phyloP scores from a whole-genome alignment of 2,797 vertebrate species.

The Rhabdophis nuchalis region DNA sequence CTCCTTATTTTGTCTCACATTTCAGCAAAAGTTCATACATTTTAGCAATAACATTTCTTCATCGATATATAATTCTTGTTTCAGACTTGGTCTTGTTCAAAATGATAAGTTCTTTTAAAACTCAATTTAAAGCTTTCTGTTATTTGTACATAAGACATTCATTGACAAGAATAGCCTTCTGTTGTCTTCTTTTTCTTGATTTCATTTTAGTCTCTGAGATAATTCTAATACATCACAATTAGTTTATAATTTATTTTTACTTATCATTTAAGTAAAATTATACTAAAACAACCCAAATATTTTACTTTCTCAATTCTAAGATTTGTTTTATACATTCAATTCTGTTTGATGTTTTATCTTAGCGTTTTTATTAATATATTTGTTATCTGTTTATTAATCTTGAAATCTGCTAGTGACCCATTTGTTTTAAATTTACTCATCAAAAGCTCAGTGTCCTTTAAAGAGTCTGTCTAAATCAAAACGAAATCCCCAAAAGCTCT shows the following conservation, averaged over 20 bases:
- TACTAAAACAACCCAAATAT: background rate
- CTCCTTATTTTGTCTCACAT: background rate
- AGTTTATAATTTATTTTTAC: background rate
- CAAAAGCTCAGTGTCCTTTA: background rate
- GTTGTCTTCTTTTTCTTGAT: background rate
- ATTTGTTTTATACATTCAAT: background rate
- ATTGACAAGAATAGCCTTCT: background rate
- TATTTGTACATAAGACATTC: background rate
- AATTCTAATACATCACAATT: background rate
- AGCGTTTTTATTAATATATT: background rate
- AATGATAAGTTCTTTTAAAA: background rate
- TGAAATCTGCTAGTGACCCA: background rate
- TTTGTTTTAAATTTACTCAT: background rate
- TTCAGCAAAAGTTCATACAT: background rate
- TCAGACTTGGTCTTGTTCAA: background rate
- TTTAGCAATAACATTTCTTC: background rate
- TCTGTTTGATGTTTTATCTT: background rate
- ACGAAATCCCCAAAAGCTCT: no score
- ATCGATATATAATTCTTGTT: background rate
- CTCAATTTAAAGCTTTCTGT: background rate
- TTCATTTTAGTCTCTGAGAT: background rate
- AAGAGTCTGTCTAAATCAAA: background rate
- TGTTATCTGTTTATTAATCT: background rate
- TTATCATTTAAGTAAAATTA: background rate
- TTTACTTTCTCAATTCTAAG: background rate